These are phyloP conservation scores for Coleophora flavipennella DNA, from an alignment of 2,888 invertebrate species.

Conservation along the genomic window DNA sequence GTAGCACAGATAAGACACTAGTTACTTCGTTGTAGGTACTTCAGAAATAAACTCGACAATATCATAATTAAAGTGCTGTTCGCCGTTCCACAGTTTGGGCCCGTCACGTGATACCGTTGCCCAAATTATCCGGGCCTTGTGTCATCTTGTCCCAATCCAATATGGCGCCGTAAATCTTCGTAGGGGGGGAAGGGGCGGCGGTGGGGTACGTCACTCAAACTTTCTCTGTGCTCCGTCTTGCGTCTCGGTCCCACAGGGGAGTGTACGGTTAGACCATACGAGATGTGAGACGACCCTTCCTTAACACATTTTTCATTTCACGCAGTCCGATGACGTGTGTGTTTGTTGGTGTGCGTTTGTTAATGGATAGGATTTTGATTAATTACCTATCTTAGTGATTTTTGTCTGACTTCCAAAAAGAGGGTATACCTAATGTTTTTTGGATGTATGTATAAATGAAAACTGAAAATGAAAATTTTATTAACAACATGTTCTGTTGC, in stretches of 20 bases:
- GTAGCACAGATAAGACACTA: no score
- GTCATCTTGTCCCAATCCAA: slow-evolving; percentile 74
- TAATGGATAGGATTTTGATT: not conserved
- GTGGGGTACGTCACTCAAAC: slow-evolving; percentile 72
- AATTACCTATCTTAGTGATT: not conserved
- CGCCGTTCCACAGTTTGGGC: slow-evolving; percentile 56
- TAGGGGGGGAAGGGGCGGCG: slow-evolving; percentile 43
- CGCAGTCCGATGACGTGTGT: not conserved
- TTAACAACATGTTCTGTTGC: no score
- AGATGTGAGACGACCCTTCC: slow-evolving; percentile 2
- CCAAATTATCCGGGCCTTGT: slow-evolving; percentile 72
- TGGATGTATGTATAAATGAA: not conserved
- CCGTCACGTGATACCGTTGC: slow-evolving; percentile 69
- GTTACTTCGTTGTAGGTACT: no score
- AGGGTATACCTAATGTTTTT: not conserved
- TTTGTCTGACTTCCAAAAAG: not conserved
- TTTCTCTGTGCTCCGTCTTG: slow-evolving; percentile 71
- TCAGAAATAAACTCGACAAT: slow-evolving; percentile 42
- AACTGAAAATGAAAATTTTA: no score
- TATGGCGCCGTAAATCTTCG: slow-evolving; percentile 72
- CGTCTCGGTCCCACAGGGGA: slow-evolving; percentile 55
- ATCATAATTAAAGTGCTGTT: slow-evolving; percentile 72
- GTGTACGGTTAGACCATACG: slow-evolving; percentile 42
- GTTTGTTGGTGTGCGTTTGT: not conserved
- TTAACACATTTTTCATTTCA: slow-evolving; percentile 10